Evolutionary conservation across 2,113 vertebrate species (phyloP), one percentile per base, ranked within the genome.

Genomic region (Rhinoderma darwinii): DNA sequence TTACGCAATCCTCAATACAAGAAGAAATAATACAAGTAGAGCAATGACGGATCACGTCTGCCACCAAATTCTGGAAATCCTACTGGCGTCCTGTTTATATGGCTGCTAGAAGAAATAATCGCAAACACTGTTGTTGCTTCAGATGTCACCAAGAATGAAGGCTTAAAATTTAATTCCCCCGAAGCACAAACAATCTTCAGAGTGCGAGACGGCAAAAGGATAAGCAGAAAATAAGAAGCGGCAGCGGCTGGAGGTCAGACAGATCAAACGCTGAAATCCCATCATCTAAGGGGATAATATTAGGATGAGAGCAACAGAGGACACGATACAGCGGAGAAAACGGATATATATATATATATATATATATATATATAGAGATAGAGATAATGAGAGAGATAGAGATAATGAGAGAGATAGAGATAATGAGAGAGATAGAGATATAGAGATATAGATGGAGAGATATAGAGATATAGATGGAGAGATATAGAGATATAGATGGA

Each of bases 191-290:
- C 77, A 54, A 81, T 43, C 39, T 41, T 44, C 6, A 0, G 5
- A 78, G 75, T 22, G 75, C 30, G 15, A 44, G 15, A 44, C 14
- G 14, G 41, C 32, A 25, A 63, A 66, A 27, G 25, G 79, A 82
- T 82, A 43, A 82, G 32, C 56, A 30, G 68, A 51, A 50, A 77
- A 77, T 51, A 50, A 61, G 78, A 59, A n/a, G 43, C 39, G 25
- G 35, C n/a, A n/a, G n/a, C 30, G 56, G 15, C 78, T n/a, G 18
- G 5, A 61, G 79, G 56, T 41, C 39, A 82, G 59, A 82, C 37
- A 30, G 79, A 82, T 82, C 79, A 82, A 82, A 82, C 79, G 41
- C 32, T 66, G 22, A 82, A 82, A 82, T 82, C 79, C 79, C 39
- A 82, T 82, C 79, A 82, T 66, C 59, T 82, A 66, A 63, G 39